Evolutionary conservation across 2,113 vertebrate species (phyloP).

Genomic region (Grantiella picta): DNA sequence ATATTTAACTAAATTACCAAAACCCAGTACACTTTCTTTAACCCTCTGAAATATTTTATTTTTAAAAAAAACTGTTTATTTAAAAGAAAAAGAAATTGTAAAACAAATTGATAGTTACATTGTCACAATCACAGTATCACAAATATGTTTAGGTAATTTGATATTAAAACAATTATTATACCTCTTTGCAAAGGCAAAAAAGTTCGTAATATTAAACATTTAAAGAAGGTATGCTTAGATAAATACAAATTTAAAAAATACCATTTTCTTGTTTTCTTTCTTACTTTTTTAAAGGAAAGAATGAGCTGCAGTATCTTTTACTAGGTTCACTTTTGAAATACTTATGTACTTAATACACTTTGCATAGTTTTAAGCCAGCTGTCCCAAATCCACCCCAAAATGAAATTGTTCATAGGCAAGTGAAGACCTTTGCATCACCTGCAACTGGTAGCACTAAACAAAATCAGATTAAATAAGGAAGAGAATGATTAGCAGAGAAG

Average conservation of each 20-base stretch:
- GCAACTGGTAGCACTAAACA: neutral
- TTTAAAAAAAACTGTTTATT: neutral
- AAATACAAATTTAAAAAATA: neutral
- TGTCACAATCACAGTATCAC: neutral
- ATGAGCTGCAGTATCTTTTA: neutral
- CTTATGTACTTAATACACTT: neutral
- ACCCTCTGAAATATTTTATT: neutral
- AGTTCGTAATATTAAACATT: neutral
- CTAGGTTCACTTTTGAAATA: neutral
- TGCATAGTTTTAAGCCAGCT: neutral
- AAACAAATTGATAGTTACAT: accelerated
- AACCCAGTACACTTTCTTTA: neutral
- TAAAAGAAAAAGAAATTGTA: neutral
- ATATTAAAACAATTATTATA: neutral
- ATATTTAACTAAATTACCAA: neutral
- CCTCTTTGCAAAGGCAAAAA: neutral
- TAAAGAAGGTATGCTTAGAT: neutral
- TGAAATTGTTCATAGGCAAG: neutral
- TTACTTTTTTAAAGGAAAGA: neutral
- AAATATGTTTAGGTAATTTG: neutral
- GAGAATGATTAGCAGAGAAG: neutral
- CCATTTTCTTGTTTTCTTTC: neutral
- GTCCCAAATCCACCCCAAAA: neutral
- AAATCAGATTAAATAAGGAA: neutral
- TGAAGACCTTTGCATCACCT: neutral